These are phyloP conservation scores for Spatulosminthurus flaviceps DNA, from an alignment of 2,888 invertebrate species.

Conservation along the genomic window DNA sequence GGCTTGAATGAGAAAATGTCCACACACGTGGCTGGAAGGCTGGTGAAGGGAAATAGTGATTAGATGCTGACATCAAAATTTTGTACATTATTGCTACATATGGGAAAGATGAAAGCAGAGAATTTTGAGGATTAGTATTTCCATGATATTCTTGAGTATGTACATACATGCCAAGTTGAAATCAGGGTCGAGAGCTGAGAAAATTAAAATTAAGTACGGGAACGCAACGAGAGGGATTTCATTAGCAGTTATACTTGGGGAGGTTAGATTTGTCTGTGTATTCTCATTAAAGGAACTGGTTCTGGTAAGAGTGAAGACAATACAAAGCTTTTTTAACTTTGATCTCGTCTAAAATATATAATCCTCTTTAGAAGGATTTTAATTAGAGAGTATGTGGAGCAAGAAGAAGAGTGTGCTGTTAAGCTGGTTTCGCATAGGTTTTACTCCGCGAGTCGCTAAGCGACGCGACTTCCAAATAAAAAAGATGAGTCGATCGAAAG, in stretches of 20 bases:
- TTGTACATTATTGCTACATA: background rate
- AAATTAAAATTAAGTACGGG: background rate
- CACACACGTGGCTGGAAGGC: no score
- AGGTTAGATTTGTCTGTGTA: no score
- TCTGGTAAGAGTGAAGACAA: background rate
- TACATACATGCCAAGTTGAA: background rate
- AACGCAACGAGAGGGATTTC: background rate
- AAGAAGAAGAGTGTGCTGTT: background rate
- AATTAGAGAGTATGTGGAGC: conserved; percentile 4
- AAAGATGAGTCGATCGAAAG: no score
- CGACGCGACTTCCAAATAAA: no score
- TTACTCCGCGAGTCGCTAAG: no score
- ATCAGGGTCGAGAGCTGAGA: background rate
- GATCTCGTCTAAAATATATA: conserved; percentile 19
- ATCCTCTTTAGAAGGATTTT: conserved; percentile 20
- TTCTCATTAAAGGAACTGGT: no score
- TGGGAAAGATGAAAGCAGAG: background rate
- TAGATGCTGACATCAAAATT: background rate
- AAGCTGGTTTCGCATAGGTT: no score
- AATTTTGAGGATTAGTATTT: background rate
- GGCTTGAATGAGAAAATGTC: no score
- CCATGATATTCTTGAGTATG: background rate
- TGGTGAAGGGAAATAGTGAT: background rate
- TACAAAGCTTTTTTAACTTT: conserved; percentile 7
- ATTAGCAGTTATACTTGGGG: no score